Conservation (phyloP, 1,140 invertebrate genomes). For the Diorhabda elongata region DNA sequence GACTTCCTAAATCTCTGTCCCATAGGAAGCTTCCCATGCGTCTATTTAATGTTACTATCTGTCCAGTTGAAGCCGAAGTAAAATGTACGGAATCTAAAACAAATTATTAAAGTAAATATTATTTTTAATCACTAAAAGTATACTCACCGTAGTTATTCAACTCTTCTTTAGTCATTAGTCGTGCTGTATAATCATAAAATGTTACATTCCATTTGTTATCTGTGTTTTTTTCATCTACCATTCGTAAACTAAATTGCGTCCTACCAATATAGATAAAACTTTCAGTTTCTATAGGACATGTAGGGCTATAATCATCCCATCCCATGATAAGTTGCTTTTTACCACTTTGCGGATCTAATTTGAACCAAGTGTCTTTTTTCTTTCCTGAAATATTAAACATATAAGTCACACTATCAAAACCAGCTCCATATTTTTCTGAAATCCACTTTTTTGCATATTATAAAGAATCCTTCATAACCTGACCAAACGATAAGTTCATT, state of each 20-base stretch:
- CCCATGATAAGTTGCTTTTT: constrained; percentile 76
- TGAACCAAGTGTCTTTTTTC: constrained; percentile 94
- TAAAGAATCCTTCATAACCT: too few species aligned
- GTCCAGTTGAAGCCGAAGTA: constrained; percentile 82
- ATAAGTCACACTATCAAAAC: too few species aligned
- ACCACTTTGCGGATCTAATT: constrained; percentile 86
- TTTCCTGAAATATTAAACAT: constrained; percentile 53
- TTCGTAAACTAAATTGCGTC: constrained; percentile 91
- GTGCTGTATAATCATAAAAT: constrained; percentile 82
- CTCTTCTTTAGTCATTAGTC: constrained; percentile 67
- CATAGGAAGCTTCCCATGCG: constrained; percentile 75
- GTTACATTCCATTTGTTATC: constrained; percentile 92
- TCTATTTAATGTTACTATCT: constrained; percentile 73
- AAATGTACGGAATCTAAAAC: constrained; percentile 78
- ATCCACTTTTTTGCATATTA: too few species aligned
- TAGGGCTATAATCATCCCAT: constrained; percentile 45
- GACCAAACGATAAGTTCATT: too few species aligned
- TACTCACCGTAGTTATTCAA: constrained; percentile 75
- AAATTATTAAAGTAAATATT: constrained; percentile 24
- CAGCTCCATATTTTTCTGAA: too few species aligned
- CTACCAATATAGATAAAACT: constrained; percentile 71
- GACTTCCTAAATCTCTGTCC: constrained; percentile 81
- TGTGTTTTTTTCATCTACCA: constrained; percentile 82
- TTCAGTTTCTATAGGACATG: constrained; percentile 59
- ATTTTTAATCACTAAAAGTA: constrained; percentile 5